A percentile compares a stretch with the other conserved stretches of the same genome.
Evolutionary conservation across 1,140 invertebrate species (phyloP).

Genomic region (Thaumatotibia leucotreta): DNA sequence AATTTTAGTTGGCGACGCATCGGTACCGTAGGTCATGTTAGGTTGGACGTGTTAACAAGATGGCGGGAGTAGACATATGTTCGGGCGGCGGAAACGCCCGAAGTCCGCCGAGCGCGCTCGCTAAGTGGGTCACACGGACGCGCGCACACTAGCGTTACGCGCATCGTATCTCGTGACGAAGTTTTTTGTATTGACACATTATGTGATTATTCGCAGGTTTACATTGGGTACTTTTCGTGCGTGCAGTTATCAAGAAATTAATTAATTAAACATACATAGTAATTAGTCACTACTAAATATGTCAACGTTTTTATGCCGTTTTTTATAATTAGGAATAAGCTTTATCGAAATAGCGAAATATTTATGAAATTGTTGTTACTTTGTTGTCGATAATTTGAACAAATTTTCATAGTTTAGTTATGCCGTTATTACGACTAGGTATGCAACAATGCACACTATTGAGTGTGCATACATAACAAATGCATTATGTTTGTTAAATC

Average conservation of each 20-base stretch:
- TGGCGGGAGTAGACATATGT: conserved; percentile 39
- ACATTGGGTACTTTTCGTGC: conserved; percentile 16
- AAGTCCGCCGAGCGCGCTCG: conserved; percentile 50
- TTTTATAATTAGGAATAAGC: no score
- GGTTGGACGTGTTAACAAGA: conserved; percentile 40
- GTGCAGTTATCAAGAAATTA: not conserved
- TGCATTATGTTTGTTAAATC: no score
- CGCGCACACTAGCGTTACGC: conserved; percentile 42
- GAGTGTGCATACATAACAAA: no score
- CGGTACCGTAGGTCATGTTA: conserved; percentile 42
- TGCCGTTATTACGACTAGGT: no score
- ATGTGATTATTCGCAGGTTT: conserved; percentile 48
- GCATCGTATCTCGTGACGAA: conserved; percentile 33
- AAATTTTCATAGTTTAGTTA: no score
- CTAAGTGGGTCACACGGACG: conserved; percentile 61
- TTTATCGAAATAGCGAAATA: no score
- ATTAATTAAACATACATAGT: not conserved
- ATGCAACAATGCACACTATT: no score
- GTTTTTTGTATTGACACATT: conserved; percentile 51
- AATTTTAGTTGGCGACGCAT: not conserved
- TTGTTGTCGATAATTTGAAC: no score
- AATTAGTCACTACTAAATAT: not conserved
- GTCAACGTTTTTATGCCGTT: no score
- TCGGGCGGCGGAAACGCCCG: conserved; percentile 50
- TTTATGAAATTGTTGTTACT: no score